A percentile compares a stretch with the other conserved stretches of the same genome.
phyloP scores from a whole-genome alignment of 2,113 vertebrate genomes.

The Donacobius atricapilla region DNA sequence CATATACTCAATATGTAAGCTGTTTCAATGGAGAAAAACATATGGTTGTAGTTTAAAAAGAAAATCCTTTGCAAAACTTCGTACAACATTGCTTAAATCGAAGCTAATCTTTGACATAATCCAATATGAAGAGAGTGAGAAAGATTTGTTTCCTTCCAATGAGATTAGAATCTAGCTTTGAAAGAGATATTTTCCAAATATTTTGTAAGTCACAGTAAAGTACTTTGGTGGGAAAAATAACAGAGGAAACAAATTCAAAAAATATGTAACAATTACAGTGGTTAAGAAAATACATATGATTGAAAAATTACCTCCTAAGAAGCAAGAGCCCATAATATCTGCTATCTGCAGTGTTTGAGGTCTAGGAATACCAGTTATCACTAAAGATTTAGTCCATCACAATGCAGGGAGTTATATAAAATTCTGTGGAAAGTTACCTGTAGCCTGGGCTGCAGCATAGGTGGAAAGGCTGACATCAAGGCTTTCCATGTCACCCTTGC shows the following conservation, averaged over 20 bases:
- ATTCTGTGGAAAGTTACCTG: neutral
- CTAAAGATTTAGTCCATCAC: neutral
- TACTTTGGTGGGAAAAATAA: neutral
- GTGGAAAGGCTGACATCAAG: neutral
- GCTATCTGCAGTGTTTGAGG: neutral
- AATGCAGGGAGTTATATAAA: neutral
- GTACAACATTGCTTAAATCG: conserved; percentile 2
- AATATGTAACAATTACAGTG: neutral
- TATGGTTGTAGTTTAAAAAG: conserved; percentile 70
- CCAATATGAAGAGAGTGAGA: conserved; percentile 60
- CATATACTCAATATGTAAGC: conserved; percentile 30
- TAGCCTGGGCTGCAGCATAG: neutral
- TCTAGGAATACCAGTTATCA: neutral
- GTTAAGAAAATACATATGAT: neutral
- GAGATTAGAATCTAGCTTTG: neutral
- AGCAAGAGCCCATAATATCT: neutral
- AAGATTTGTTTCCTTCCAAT: conserved; percentile 58
- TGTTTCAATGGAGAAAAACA: conserved; percentile 58
- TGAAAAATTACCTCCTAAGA: neutral
- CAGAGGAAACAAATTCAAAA: neutral
- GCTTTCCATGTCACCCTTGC: neutral
- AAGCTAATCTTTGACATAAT: conserved; percentile 72
- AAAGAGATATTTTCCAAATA: conserved; percentile 1
- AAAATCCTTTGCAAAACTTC: conserved; percentile 67
- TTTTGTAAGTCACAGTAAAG: neutral